Base-by-base conservation (phyloP, 2,888 invertebrate genomes). In the Drosophila stalkeri region DNA sequence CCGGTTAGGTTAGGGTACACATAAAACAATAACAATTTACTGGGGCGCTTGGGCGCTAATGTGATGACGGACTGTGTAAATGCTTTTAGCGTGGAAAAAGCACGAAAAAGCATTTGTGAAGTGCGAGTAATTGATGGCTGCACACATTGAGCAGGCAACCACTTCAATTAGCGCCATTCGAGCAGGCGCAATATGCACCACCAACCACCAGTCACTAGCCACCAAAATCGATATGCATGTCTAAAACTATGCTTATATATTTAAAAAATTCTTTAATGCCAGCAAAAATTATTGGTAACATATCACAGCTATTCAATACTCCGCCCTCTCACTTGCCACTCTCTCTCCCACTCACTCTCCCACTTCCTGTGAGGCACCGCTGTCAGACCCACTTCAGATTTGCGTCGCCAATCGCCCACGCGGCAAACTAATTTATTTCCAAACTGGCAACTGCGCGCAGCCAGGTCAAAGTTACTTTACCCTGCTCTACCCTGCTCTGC, bases 301-400 rank as follows among this genome's bases (percentile, higher is more conserved):
- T 33, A 37, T 20, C 23, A 18, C 44, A 59, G 46, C n/a, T 33
- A 14, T 20, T 20, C 3, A 23, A 16, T 33, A n/a, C 18, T 18
- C n/a, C 7, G 6, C 23, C 23, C 23, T 18, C 20, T 14, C 37
- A 9, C 33, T 27, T n/a, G 3, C 35, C 33, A 35, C 14, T 16
- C 16, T 33, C 33, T 33, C 8, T 9, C 33, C 5, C 33, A 9
- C 11, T 9, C 8, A 16, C 12, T 9, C 41, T 7, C 43, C 18
- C 54, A 14, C 39, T n/a, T 1, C 12, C 37, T 41, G 27, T 6
- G 55, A 37, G 64, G 54, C 51, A 71, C 75, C 74, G 80, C 90
- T 86, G 86, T 86, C 90, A 86, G 64, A 86, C 86, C 86, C 88
- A 88, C 76, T 82, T 86, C 86, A 89, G 88, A 89, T 84, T 84